Base-by-base conservation (phyloP, 92 coral and sea anemone species). In the Paragorgia papillata region DNA sequence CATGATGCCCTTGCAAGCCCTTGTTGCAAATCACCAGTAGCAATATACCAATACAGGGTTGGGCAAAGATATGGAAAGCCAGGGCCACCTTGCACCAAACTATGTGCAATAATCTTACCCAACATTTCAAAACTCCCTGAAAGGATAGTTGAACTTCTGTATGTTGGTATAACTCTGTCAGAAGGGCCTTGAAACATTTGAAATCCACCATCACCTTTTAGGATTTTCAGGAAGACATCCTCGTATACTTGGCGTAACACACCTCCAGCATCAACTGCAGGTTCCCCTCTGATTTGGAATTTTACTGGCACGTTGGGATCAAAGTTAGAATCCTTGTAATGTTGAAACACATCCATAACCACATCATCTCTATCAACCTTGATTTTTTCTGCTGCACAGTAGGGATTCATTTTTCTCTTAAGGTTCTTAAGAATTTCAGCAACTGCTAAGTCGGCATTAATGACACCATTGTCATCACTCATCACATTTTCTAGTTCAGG, bases 61-160 rank as follows among this genome's bases (percentile, higher is more conserved):
- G 88, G 88, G 39, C 81, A 56, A 25, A 87, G 80, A 25, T 70
- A 79, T 34, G 85, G 91, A 43, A 87, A 79, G 22, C 88, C 91
- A 56, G 82, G 81, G 34, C 87, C 82, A 48, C 62, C 63, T 71
- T 71, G 78, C 13, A 71, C 48, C 37, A 53, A 30, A 71, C 27
- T 64, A 29, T 64, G 33, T 2, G 83, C 89, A 43, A 80, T 80
- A 60, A 85, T 82, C 57, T 82, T 79, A 18, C 90, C 86, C 28
- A 82, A 43, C 69, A 82, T 54, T 73, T 82, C 82, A 62, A 74
- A 81, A 37, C 53, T 46, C 2, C 61, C 78, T n/a, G 80, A 73
- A 17, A 81, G 59, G 48, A 81, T 76, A 57, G 63, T 59, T 57
- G 62, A 62, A 62, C 80, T 81, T 65, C 85, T 73, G 57, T 81